These are phyloP conservation scores for Ciconia nigra DNA, from an alignment of 2,797 vertebrate genomes.

Conservation along the genomic window DNA sequence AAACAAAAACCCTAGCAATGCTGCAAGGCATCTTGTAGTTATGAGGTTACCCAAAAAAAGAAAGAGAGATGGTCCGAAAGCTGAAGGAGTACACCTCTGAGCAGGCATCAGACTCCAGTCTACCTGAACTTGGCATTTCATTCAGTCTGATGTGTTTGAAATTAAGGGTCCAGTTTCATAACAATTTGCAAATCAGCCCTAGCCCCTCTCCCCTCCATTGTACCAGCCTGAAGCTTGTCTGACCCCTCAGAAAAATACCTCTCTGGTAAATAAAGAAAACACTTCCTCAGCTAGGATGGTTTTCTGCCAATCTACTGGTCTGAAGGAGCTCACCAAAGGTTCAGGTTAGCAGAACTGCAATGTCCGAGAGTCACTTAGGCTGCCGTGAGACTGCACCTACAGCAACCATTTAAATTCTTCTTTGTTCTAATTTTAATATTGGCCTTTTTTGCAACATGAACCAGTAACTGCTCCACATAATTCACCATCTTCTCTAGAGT, in stretches of 20 bases:
- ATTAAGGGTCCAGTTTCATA: neutral
- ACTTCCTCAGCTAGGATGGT: neutral
- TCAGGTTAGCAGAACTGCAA: neutral
- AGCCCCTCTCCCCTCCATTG: neutral
- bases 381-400: neutral
- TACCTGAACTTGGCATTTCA: neutral
- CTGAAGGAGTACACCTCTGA: neutral
- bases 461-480: neutral
- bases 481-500: neutral
- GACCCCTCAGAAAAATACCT: neutral
- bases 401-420: neutral
- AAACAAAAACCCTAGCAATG: neutral
- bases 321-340: neutral
- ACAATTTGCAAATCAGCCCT: neutral
- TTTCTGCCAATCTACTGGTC: neutral
- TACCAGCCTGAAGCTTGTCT: neutral
- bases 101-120: neutral
- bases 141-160: neutral
- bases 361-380: neutral
- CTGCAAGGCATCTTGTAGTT: neutral
- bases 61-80: neutral
- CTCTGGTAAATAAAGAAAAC: neutral
- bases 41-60: neutral
- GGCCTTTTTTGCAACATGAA: neutral
- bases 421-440: neutral